Conservation (phyloP, 2,888 invertebrate species). For the Mythimna lalbum region DNA sequence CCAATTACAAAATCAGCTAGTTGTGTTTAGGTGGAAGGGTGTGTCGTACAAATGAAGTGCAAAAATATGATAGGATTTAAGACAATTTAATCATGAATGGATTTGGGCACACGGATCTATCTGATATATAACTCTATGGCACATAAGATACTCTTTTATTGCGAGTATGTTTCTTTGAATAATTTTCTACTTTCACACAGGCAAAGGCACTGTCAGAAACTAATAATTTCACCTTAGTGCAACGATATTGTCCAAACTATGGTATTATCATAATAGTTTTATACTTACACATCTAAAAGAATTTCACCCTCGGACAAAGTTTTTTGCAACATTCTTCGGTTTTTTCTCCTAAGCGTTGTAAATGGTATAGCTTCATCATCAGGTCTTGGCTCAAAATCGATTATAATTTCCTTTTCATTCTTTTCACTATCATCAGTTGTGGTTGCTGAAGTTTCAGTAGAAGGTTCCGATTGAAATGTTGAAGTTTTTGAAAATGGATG, state of each 20-base stretch:
- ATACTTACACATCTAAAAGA: conserved; percentile 90
- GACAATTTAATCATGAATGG: too few species aligned
- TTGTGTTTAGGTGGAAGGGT: background rate
- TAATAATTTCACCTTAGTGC: background rate
- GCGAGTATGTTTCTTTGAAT: too few species aligned
- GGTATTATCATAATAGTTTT: background rate
- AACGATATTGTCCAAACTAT: background rate
- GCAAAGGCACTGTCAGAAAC: too few species aligned
- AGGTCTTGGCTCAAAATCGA: conserved; percentile 95
- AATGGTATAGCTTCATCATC: conserved; percentile 92
- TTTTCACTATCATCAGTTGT: conserved; percentile 90
- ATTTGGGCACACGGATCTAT: too few species aligned
- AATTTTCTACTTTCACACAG: too few species aligned
- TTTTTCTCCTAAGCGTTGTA: conserved; percentile 88
- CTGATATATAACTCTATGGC: too few species aligned
- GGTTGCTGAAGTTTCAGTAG: conserved; percentile 88
- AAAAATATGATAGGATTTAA: too few species aligned
- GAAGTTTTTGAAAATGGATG: conserved; percentile 87
- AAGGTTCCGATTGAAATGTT: conserved; percentile 89
- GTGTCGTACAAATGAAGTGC: too few species aligned
- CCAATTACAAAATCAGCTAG: background rate
- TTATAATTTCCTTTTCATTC: conserved; percentile 95
- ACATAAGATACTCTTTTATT: too few species aligned
- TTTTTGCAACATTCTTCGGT: conserved; percentile 92
- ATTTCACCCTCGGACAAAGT: conserved; percentile 96